phyloP scores from a whole-genome alignment of 2,888 invertebrate genomes.

The Diogma glabrata region DNA sequence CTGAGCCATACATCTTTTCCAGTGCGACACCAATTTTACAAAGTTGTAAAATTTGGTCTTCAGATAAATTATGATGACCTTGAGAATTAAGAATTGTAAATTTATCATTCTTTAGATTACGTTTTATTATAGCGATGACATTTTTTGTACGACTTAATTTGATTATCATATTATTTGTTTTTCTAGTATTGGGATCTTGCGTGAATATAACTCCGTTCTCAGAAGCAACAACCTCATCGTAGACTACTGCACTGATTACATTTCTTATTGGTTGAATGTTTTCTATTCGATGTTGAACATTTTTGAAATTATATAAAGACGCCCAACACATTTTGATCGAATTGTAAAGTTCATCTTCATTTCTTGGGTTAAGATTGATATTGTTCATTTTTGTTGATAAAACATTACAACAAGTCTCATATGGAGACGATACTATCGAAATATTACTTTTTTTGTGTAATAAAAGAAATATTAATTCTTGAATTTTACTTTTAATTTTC shows the following conservation, averaged over 20 bases:
- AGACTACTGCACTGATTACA: constrained; percentile 70
- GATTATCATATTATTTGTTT: constrained; percentile 55
- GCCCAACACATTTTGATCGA: constrained; percentile 69
- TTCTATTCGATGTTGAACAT: constrained; percentile 66
- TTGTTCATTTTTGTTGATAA: no score
- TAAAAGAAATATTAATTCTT: not conserved
- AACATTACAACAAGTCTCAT: no score
- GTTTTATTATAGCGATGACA: no score
- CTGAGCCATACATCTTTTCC: constrained; percentile 54
- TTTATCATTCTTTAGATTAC: no score
- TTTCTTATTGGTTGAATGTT: constrained; percentile 56
- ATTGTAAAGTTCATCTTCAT: constrained; percentile 40
- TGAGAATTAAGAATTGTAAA: no score
- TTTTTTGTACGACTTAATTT: no score
- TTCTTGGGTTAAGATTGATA: constrained; percentile 55
- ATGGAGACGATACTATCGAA: constrained; percentile 63
- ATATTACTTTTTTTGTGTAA: constrained; percentile 35
- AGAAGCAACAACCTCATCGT: constrained; percentile 59
- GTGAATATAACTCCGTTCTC: constrained; percentile 74
- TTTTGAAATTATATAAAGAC: constrained; percentile 64
- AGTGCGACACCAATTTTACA: constrained; percentile 46
- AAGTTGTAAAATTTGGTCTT: no score
- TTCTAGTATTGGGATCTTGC: constrained; percentile 59
- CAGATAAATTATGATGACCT: no score
- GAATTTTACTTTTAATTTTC: not conserved